phyloP scores from a whole-genome alignment of 2,113 vertebrate species.

The Callipepla californica region DNA sequence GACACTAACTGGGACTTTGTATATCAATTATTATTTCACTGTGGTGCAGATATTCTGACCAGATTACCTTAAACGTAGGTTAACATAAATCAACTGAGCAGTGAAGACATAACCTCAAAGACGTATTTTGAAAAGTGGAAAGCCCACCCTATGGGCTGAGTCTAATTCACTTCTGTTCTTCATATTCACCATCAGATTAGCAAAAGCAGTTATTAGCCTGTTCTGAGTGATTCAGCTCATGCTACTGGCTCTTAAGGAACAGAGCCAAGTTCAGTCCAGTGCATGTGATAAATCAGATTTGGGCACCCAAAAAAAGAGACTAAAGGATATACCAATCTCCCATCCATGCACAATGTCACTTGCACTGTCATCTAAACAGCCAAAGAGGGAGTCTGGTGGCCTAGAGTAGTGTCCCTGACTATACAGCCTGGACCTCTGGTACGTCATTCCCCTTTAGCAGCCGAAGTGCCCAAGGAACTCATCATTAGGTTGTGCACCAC shows the following conservation, averaged over 20 bases:
- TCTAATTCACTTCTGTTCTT: not conserved
- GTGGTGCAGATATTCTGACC: not conserved
- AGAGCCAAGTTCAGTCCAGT: not conserved
- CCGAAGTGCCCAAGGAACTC: not conserved
- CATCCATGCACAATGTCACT: not conserved
- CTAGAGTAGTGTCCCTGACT: not conserved
- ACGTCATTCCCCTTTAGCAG: not conserved
- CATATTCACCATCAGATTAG: not conserved
- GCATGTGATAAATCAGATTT: not conserved
- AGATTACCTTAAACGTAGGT: not conserved
- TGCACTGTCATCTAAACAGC: not conserved
- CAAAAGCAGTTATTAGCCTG: too few relatives aligned
- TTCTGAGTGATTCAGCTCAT: not conserved
- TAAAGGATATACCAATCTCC: not conserved
- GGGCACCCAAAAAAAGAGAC: not conserved
- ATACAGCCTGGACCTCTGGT: not conserved
- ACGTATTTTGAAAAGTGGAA: not conserved
- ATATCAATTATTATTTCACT: not conserved
- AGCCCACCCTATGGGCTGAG: not conserved
- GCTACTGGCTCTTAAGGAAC: not conserved
- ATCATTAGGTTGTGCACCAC: not conserved
- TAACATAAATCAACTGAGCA: not conserved
- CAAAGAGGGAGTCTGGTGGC: not conserved
- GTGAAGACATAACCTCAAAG: not conserved
- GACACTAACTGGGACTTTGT: not conserved